These are phyloP conservation scores for Smittia aterrima DNA, from an alignment of 2,888 invertebrate genomes.

Conservation along the genomic window DNA sequence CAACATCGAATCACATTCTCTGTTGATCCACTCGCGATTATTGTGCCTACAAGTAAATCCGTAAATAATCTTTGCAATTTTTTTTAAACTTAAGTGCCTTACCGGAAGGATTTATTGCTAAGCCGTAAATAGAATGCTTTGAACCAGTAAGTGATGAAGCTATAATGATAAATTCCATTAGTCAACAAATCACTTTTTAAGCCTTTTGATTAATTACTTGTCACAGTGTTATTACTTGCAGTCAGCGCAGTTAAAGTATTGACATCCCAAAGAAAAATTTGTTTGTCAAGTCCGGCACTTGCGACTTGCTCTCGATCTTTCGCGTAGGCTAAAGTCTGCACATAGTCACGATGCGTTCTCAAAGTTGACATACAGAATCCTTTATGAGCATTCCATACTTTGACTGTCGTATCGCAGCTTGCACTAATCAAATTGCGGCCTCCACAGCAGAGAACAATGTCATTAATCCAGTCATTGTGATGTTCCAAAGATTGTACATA, in stretches of 20 bases:
- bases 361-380: constrained; percentile 99
- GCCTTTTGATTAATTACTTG: constrained; percentile 63
- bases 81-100: too few relatives aligned
- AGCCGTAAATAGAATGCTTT: constrained; percentile 97
- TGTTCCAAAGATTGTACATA: constrained; percentile 98
- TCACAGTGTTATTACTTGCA: constrained; percentile 97
- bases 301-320: constrained; percentile 94
- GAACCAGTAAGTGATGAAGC: constrained; percentile 94
- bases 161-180: constrained; percentile 48
- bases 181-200: constrained; percentile 33
- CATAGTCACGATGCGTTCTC: constrained; percentile 97
- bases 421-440: constrained; percentile 98
- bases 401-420: constrained; percentile 98
- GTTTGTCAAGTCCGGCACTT: constrained; percentile 93
- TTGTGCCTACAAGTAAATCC: constrained; percentile 68
- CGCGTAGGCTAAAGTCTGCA: constrained; percentile 95
- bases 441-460: constrained; percentile 95
- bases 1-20: constrained; percentile 93
- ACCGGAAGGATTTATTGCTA: constrained; percentile 91
- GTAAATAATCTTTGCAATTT: too few relatives aligned
- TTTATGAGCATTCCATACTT: constrained; percentile 99
- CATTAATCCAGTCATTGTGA: constrained; percentile 99
- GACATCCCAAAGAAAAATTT: constrained; percentile 98
- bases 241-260: constrained; percentile 96
- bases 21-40: constrained; percentile 94